phyloP scores from a whole-genome alignment of 2,113 vertebrate species.

The Nyctereutes procyonoides region DNA sequence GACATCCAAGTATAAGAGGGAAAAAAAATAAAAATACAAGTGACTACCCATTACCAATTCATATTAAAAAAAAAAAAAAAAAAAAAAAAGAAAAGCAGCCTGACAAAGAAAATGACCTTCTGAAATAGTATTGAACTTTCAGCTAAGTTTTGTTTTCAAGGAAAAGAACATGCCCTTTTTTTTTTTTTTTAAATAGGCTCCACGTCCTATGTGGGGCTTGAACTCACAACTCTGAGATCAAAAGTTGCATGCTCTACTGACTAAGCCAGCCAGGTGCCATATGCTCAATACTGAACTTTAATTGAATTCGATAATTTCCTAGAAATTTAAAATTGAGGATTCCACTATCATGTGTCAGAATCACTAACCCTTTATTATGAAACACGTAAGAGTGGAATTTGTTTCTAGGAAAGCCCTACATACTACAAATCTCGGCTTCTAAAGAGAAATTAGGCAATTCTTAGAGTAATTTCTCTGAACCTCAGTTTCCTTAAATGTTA shows the following conservation, averaged over 20 bases:
- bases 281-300: neutral
- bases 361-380: neutral
- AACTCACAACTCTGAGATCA: neutral
- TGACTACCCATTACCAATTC: neutral
- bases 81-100: neutral
- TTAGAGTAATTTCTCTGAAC: neutral
- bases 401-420: neutral
- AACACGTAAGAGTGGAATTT: neutral
- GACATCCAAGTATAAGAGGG: neutral
- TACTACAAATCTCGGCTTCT: neutral
- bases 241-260: neutral
- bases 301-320: neutral
- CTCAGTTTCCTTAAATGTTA: slow-evolving; percentile 9
- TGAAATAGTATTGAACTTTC: neutral
- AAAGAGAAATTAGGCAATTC: neutral
- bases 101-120: neutral
- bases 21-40: neutral
- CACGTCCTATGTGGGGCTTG: neutral
- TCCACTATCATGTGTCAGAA: neutral
- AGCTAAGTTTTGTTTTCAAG: slow-evolving; percentile 16
- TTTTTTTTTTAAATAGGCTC: neutral
- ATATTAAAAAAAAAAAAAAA: neutral
- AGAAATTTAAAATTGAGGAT: neutral
- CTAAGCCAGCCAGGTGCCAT: neutral
- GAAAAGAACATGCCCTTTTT: neutral